A percentile compares a stretch with the other conserved stretches of the same genome.
Evolutionary conservation across 2,113 vertebrate genomes (phyloP).

Genomic region (Myxocyprinus asiaticus): DNA sequence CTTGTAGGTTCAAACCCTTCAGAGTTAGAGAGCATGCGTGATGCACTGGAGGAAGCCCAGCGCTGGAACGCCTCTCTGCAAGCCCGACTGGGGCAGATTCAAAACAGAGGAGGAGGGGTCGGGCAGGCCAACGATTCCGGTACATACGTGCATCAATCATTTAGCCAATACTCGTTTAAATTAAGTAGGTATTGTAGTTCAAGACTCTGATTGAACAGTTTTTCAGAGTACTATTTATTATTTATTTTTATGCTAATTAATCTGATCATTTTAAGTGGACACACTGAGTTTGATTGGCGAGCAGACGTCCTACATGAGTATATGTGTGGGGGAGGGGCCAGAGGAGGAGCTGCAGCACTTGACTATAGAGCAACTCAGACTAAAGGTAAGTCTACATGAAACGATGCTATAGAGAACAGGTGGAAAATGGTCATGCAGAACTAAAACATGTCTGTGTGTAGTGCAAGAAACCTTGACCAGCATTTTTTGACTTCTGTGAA

Average conservation of each 20-base stretch:
- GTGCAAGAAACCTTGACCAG: no score
- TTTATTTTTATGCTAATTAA: neutral
- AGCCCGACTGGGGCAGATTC: conserved; percentile 76
- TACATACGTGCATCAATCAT: conserved; percentile 35
- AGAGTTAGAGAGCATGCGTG: conserved; percentile 72
- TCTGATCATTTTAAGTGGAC: conserved; percentile 72
- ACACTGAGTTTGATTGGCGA: conserved; percentile 86
- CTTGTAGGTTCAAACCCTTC: conserved; percentile 62
- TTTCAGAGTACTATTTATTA: no score
- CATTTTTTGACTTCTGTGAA: neutral
- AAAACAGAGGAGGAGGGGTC: conserved; percentile 76
- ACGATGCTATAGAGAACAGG: no score
- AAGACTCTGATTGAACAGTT: no score
- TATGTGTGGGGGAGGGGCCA: conserved; percentile 83
- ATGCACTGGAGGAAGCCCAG: conserved; percentile 79
- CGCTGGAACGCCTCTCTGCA: conserved; percentile 79
- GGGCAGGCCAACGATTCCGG: conserved; percentile 72
- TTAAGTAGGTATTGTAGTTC: no score
- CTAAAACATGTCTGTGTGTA: no score
- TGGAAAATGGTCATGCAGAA: no score
- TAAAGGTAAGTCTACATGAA: conserved; percentile 73
- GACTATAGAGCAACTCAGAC: conserved; percentile 82
- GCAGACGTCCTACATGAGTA: conserved; percentile 96
- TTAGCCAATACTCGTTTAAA: neutral
- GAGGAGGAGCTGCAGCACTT: conserved; percentile 79